Percentiles rank a stretch among this genome's conserved stretches.
Conservation (phyloP, 2,113 vertebrate species). For the Python bivittatus region DNA sequence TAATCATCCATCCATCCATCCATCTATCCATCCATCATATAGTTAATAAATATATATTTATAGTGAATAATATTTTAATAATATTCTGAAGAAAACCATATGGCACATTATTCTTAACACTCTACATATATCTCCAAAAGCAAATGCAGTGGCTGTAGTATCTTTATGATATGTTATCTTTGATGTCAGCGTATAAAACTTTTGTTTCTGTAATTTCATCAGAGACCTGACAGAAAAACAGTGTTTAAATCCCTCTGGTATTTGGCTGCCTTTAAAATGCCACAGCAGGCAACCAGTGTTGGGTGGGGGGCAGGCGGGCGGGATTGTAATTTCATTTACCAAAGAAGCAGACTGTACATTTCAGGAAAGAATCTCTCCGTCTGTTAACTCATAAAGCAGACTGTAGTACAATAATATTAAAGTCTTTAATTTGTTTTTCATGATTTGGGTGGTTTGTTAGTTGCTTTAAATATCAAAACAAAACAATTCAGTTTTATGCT, state of each 20-base stretch:
- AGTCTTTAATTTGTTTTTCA: slow-evolving; percentile 31
- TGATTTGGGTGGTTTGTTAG: slow-evolving; percentile 21
- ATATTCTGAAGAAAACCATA: background rate
- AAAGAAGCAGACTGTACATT: slow-evolving; percentile 26
- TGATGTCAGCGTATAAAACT: background rate
- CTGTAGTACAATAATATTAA: slow-evolving; percentile 20
- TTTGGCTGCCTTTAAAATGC: background rate
- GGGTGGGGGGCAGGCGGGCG: background rate
- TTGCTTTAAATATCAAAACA: slow-evolving; percentile 21
- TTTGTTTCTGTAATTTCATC: accelerated
- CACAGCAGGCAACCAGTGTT: accelerated
- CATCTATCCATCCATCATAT: background rate
- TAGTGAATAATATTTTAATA: background rate
- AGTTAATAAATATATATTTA: background rate
- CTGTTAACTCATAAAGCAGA: slow-evolving; percentile 18
- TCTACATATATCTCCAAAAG: background rate
- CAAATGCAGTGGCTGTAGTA: background rate
- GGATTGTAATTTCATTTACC: slow-evolving; percentile 9
- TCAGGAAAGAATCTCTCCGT: slow-evolving; percentile 5
- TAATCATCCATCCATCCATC: background rate
- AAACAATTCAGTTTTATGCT: background rate
- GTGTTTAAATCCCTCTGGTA: background rate
- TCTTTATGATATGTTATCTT: background rate
- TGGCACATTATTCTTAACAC: background rate
- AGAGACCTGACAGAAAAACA: background rate